Base-by-base conservation (phyloP, 2,113 vertebrate species). In the Tetrao urogallus region DNA sequence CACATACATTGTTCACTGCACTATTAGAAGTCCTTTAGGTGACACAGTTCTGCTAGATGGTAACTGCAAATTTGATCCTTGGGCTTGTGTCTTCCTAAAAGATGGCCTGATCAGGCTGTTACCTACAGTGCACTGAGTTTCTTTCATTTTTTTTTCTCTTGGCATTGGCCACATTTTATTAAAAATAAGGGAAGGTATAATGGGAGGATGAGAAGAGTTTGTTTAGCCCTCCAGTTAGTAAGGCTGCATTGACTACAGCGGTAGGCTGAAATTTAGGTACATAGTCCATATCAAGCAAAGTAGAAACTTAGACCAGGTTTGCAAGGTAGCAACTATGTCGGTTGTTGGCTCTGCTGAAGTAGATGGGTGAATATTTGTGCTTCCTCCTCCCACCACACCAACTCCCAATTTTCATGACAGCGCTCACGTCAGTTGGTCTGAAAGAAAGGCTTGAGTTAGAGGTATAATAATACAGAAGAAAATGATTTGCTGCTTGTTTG, bases 261-360 rank as follows among this genome's bases (percentile, higher is more conserved):
- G 38, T 13, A 77, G 65, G 52, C 65, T 86, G 83, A 94, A 92
- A 82, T 84, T 89, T 81, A 86, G 80, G 93, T 86, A 22, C 63
- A 27, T 36, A 95, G 86, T 88, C 36, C 86, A 90, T 72, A 58
- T 57, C 57, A 65, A 67, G 56, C 34, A 82, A 86, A 95, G 47
- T 32, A 86, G 87, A 70, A 86, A 54, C 34, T 78, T 73, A 65
- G 69, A 76, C 38, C 19, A 69, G n/a, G 42, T 27, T 81, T 90
- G 61, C 70, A 52, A 84, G 32, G 76, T 30, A 81, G 57, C 28
- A 88, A 1, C 54, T 90, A 2, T 40, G 71, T 69, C 78, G 45
- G 42, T 58, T 43, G 45, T 70, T 82, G 75, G 40, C 45, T 71
- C 5, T 2, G 6, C 34, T 88, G 58, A 83, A 75, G 69, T 7